These are phyloP conservation scores for Masticophis lateralis DNA, from an alignment of 2,797 vertebrate species.

Conservation along the genomic window DNA sequence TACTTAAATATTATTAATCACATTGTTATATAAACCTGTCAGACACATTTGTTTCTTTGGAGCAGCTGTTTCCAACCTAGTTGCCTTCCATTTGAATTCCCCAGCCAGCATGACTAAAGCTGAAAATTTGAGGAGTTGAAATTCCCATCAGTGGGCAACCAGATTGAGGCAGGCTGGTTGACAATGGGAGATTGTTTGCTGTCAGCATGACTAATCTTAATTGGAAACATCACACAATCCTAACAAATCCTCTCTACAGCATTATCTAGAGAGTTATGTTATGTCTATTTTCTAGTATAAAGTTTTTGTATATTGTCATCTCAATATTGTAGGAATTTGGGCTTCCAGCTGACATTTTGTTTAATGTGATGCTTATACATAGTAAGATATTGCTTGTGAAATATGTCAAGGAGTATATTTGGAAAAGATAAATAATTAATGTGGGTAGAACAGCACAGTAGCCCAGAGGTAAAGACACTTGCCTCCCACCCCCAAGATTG, in stretches of 20 bases:
- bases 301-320: not conserved
- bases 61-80: not conserved
- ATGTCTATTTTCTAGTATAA: not conserved
- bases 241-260: not conserved
- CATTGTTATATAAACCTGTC: not conserved
- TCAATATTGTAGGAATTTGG: not conserved
- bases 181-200: not conserved
- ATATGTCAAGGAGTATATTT: not conserved
- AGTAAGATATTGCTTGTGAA: not conserved
- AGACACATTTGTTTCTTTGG: not conserved
- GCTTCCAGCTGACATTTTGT: not conserved
- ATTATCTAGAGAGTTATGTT: not conserved
- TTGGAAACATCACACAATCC: not conserved
- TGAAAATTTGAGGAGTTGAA: not conserved
- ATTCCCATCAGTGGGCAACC: not conserved
- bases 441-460: not conserved
- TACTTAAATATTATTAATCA: not conserved
- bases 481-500: not conserved
- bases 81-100: not conserved
- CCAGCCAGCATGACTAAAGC: not conserved
- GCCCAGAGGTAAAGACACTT: not conserved
- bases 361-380: not conserved
- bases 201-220: not conserved
- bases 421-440: not conserved
- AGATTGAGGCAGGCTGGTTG: not conserved